Conservation (phyloP, 2,113 vertebrate species). For the Tauraco erythrolophus region DNA sequence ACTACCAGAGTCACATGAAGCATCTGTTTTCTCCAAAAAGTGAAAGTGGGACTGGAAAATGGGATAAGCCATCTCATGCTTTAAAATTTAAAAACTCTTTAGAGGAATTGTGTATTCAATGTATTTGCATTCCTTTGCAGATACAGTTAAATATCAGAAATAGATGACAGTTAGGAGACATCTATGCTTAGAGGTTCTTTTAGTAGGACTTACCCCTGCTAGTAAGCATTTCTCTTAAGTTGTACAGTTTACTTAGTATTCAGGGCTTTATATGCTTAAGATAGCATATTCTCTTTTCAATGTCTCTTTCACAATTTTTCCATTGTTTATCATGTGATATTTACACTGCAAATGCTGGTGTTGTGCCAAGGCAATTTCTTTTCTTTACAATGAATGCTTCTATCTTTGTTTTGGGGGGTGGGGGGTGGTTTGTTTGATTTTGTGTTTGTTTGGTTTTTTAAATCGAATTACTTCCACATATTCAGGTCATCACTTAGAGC, state of each 20-base stretch:
- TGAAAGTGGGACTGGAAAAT: neutral
- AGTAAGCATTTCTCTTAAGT: neutral
- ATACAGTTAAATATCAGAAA: neutral
- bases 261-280: neutral
- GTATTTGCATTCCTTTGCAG: neutral
- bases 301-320: neutral
- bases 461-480: neutral
- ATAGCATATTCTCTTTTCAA: neutral
- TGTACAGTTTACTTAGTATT: neutral
- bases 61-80: neutral
- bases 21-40: neutral
- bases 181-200: neutral
- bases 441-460: neutral
- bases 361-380: neutral
- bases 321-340: neutral
- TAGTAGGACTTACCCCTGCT: neutral
- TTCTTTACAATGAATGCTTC: too few species aligned
- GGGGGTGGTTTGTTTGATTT: too few species aligned
- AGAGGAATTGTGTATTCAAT: neutral
- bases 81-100: neutral
- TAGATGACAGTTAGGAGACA: neutral
- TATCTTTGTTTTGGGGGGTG: neutral
- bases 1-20: neutral
- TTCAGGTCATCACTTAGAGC: slow-evolving; percentile 61
- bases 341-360: neutral